A percentile compares a stretch with the other conserved stretches of the same genome.
phyloP scores from a whole-genome alignment of 2,888 invertebrate genomes.

The Xestia ashworthii region DNA sequence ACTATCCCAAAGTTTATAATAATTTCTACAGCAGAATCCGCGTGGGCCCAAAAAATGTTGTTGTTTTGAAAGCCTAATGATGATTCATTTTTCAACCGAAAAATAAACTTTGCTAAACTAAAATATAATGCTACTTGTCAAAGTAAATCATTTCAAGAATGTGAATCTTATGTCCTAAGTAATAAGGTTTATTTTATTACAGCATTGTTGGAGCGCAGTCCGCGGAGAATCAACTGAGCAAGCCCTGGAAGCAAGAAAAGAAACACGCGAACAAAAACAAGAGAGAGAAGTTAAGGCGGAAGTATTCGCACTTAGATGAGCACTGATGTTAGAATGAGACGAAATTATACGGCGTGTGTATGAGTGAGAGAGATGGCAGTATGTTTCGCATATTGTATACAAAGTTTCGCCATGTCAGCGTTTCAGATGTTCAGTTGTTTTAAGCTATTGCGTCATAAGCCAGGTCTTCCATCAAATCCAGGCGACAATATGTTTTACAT shows the following conservation, averaged over 20 bases:
- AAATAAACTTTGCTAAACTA: constrained; percentile 33
- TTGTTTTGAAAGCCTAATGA: constrained; percentile 48
- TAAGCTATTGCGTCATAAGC: neutral
- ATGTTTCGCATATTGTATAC: constrained; percentile 28
- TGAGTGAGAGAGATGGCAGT: constrained; percentile 50
- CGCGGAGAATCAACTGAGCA: constrained; percentile 78
- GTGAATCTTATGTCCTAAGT: constrained; percentile 14
- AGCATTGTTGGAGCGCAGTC: constrained; percentile 77
- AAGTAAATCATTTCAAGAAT: constrained; percentile 34
- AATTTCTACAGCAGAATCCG: constrained; percentile 22
- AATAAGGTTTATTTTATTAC: constrained; percentile 65
- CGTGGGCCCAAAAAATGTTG: constrained; percentile 53
- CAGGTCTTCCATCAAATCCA: neutral
- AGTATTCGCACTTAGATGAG: constrained; percentile 96
- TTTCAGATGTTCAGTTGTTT: constrained; percentile 18
- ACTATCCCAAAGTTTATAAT: constrained; percentile 34
- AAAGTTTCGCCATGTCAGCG: neutral
- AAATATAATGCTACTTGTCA: constrained; percentile 35
- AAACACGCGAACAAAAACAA: constrained; percentile 97
- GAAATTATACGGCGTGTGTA: constrained; percentile 10
- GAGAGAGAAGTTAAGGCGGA: constrained; percentile 96
- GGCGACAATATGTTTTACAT: constrained; percentile 6
- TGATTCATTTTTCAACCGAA: constrained; percentile 53
- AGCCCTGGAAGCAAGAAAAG: constrained; percentile 95
- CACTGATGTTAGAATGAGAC: constrained; percentile 85